Percentiles rank a stretch among this genome's conserved stretches.
Conservation (phyloP, 2,113 vertebrate genomes). For the Charadrius vociferus region DNA sequence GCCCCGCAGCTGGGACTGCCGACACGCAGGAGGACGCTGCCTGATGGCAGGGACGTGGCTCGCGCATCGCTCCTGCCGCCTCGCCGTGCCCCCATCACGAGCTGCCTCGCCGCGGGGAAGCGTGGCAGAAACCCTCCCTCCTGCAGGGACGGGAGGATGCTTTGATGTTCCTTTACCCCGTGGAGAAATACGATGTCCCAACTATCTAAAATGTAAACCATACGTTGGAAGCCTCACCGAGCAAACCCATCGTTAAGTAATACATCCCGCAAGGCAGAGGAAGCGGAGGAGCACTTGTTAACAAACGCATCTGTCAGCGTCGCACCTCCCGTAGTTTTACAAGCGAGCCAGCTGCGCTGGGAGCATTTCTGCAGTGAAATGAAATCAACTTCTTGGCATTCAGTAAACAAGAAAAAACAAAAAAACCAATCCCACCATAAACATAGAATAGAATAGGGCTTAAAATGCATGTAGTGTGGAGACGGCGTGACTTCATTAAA, state of each 20-base stretch:
- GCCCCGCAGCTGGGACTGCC: neutral
- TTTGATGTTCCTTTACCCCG: neutral
- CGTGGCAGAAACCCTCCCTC: neutral
- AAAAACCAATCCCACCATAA: neutral
- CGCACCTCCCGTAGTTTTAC: accelerated
- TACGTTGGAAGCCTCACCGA: neutral
- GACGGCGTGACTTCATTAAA: neutral
- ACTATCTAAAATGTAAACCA: neutral
- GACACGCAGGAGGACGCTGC: neutral
- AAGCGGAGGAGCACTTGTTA: neutral
- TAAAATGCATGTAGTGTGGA: neutral
- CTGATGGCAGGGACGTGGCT: neutral
- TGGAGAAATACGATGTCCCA: neutral
- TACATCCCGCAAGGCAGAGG: neutral
- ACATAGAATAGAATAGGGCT: neutral
- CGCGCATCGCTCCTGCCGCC: accelerated
- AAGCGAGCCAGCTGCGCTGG: neutral
- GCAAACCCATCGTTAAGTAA: neutral
- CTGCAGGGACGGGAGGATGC: neutral
- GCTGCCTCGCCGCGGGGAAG: too few relatives aligned
- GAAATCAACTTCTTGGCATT: neutral
- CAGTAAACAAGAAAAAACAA: neutral
- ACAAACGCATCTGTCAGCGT: accelerated
- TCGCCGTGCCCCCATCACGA: neutral
- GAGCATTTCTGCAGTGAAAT: neutral